A percentile compares a stretch with the other conserved stretches of the same genome.
Conservation (phyloP, 1,140 invertebrate species). For the Sipha flava region DNA sequence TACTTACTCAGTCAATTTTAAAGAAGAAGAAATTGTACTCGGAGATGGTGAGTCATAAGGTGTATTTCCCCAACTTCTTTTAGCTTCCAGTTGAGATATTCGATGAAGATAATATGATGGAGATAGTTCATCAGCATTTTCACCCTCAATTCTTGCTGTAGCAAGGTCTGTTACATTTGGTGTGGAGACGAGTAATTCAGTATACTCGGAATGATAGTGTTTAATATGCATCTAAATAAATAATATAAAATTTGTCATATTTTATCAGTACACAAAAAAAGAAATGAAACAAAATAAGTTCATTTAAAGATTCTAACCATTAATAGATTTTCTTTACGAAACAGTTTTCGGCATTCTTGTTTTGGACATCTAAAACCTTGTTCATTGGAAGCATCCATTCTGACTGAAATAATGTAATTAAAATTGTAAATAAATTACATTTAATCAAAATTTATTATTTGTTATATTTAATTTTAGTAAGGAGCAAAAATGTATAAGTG, state of each 20-base stretch:
- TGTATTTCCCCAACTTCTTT: not conserved
- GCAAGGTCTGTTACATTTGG: conserved; percentile 78
- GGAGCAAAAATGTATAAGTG: no score
- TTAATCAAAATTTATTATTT: no score
- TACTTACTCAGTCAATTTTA: conserved; percentile 1
- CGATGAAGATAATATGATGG: conserved; percentile 18
- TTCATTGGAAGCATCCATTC: conserved; percentile 19
- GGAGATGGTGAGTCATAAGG: not conserved
- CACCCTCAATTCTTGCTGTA: conserved; percentile 55
- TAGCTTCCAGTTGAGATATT: conserved; percentile 29
- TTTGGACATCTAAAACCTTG: conserved; percentile 55
- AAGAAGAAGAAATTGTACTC: not conserved
- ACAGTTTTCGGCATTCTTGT: conserved; percentile 74
- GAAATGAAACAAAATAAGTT: no score
- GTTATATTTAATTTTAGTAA: no score
- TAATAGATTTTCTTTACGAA: conserved; percentile 78
- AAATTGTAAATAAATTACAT: no score
- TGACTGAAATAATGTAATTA: not conserved
- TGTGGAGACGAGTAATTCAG: conserved; percentile 62
- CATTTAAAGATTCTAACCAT: conserved; percentile 44
- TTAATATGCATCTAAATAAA: conserved; percentile 69
- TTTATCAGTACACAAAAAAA: no score
- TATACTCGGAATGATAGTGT: conserved; percentile 75
- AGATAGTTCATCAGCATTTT: conserved; percentile 30
- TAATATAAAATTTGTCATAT: not conserved